These are phyloP conservation scores for Reticulitermes speratus DNA, from an alignment of 1,140 invertebrate species.

Conservation along the genomic window DNA sequence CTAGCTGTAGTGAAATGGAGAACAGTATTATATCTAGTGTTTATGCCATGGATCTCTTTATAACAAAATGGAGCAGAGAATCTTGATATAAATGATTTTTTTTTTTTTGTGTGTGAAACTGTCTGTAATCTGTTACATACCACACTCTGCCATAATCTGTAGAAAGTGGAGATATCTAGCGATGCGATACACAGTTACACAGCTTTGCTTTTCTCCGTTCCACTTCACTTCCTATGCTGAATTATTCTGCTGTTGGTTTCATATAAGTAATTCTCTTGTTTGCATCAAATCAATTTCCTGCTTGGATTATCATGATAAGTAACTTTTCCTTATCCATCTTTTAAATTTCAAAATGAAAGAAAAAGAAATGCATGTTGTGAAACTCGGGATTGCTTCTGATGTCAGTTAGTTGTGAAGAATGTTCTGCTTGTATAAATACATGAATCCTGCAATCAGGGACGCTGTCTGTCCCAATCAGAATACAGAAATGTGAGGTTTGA, in stretches of 20 bases:
- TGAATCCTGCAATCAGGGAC: not conserved
- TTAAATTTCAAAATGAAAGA: not conserved
- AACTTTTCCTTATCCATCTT: slow-evolving; percentile 5
- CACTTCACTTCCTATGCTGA: not conserved
- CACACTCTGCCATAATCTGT: not conserved
- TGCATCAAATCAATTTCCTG: slow-evolving; percentile 8
- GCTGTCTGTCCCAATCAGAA: too few species aligned
- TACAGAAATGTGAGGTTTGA: too few species aligned
- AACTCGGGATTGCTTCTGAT: not conserved
- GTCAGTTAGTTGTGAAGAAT: not conserved
- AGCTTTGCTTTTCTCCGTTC: not conserved
- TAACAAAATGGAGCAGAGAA: too few species aligned
- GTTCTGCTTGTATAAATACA: not conserved
- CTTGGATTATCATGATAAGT: not conserved
- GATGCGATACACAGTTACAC: not conserved
- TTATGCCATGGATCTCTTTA: too few species aligned
- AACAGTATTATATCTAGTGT: too few species aligned
- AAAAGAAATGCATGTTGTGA: not conserved
- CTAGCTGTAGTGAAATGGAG: too few species aligned
- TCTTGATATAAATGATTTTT: too few species aligned
- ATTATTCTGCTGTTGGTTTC: not conserved
- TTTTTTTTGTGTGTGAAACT: not conserved
- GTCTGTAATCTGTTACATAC: not conserved
- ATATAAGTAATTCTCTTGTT: slow-evolving; percentile 14
- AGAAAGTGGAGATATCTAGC: not conserved